A percentile compares a stretch with the other conserved stretches of the same genome.
These are phyloP conservation scores for Asteroscopus sphinx DNA, from an alignment of 2,888 invertebrate genomes.

Conservation along the genomic window DNA sequence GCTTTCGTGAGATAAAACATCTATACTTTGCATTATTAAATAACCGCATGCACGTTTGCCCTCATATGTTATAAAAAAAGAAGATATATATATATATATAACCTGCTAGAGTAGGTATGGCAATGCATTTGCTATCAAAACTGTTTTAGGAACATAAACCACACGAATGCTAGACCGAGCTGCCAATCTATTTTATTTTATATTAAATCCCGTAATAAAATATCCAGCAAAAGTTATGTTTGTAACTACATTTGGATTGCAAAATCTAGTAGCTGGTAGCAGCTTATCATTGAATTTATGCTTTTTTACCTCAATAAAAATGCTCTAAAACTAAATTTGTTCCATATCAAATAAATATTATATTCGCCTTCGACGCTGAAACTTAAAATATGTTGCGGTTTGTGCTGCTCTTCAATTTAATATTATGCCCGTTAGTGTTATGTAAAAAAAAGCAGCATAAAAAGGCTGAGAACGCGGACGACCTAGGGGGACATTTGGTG, in stretches of 20 bases:
- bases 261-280: conserved; percentile 56
- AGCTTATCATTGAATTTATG: conserved; percentile 79
- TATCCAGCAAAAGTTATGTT: conserved; percentile 33
- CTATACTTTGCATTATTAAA: too few species aligned
- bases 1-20: too few species aligned
- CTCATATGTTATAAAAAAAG: too few species aligned
- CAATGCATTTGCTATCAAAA: too few species aligned
- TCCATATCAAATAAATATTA: conserved; percentile 31
- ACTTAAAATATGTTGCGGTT: conserved; percentile 69
- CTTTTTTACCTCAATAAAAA: conserved; percentile 75
- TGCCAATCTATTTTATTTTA: conserved; percentile 7
- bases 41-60: too few species aligned
- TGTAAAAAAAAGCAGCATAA: conserved; percentile 33
- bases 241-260: conserved; percentile 62
- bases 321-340: conserved; percentile 45
- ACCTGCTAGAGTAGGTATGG: too few species aligned
- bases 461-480: conserved; percentile 44
- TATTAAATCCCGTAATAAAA: conserved; percentile 26
- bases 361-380: conserved; percentile 48
- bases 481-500: conserved; percentile 67
- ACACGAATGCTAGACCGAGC: not conserved
- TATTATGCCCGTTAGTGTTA: conserved; percentile 52
- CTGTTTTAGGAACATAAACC: too few species aligned
- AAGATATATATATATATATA: too few species aligned
- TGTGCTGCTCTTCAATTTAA: conserved; percentile 63